Evolutionary conservation across 2,113 vertebrate genomes (phyloP).

Genomic region (Anseranas semipalmata): DNA sequence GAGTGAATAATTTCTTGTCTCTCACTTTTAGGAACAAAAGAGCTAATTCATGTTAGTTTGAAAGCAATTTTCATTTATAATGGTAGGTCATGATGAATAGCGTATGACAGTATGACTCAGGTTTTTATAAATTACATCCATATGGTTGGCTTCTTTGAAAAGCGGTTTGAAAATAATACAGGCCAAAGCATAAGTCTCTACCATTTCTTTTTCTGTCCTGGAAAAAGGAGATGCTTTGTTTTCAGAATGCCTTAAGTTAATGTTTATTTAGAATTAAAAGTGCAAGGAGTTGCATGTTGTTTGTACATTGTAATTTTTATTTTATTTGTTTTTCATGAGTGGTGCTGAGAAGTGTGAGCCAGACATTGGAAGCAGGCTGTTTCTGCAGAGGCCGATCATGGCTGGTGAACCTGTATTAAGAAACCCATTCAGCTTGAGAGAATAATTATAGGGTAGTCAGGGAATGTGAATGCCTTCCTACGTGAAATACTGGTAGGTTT

Average conservation of each 20-base stretch:
- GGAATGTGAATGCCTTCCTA: neutral
- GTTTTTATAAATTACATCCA: slow-evolving; percentile 10
- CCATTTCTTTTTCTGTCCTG: neutral
- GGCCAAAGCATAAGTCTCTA: neutral
- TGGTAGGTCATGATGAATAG: neutral
- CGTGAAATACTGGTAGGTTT: rapidly evolving
- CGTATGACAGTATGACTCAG: slow-evolving; percentile 9
- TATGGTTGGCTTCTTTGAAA: slow-evolving; percentile 42
- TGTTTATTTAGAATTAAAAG: neutral
- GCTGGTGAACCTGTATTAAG: neutral
- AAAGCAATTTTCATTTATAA: slow-evolving; percentile 15
- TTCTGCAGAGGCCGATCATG: neutral
- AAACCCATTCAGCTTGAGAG: neutral
- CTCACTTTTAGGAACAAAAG: neutral
- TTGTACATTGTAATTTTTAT: neutral
- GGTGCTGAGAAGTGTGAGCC: neutral
- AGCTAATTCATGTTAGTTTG: neutral
- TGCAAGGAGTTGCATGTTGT: neutral
- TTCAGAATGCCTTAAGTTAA: neutral
- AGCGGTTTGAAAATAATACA: neutral
- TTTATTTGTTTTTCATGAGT: neutral
- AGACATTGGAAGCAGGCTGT: neutral
- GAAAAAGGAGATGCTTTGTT: neutral
- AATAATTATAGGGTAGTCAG: neutral
- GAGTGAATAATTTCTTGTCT: neutral